A percentile compares a stretch with the other conserved stretches of the same genome.
Evolutionary conservation across 2,113 vertebrate species (phyloP).

Genomic region (Megaceryle torquata): DNA sequence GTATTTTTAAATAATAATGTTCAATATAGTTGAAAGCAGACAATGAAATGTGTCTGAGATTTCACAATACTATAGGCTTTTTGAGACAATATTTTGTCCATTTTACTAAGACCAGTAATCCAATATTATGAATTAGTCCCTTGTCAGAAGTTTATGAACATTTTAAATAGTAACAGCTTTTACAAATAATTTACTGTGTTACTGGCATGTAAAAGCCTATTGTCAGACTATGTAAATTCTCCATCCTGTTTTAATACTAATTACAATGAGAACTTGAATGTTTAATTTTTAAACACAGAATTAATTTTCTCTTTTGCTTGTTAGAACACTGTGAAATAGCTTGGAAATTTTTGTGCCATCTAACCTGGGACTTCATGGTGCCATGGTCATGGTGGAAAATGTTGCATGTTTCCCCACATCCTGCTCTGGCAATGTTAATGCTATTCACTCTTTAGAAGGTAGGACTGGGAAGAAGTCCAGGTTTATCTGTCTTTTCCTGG

Average conservation of each 20-base stretch:
- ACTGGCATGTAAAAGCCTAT: background rate
- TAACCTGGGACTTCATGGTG: background rate
- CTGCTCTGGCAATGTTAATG: background rate
- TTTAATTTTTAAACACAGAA: constrained; percentile 9
- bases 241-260: constrained; percentile 8
- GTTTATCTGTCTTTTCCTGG: background rate
- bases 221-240: background rate
- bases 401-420: background rate
- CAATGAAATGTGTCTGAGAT: background rate
- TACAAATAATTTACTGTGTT: background rate
- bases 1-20: constrained; percentile 5
- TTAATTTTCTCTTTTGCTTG: background rate
- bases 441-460: background rate
- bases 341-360: background rate
- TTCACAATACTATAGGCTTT: background rate
- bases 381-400: background rate
- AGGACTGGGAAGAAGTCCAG: background rate
- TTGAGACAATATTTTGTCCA: background rate
- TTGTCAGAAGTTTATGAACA: background rate
- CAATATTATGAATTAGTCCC: background rate
- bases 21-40: constrained; percentile 14
- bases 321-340: constrained; percentile 8
- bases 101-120: background rate
- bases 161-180: constrained; percentile 7
- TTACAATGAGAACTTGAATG: background rate